phyloP scores from a whole-genome alignment of 2,888 invertebrate species.

The Octodonta nipae region DNA sequence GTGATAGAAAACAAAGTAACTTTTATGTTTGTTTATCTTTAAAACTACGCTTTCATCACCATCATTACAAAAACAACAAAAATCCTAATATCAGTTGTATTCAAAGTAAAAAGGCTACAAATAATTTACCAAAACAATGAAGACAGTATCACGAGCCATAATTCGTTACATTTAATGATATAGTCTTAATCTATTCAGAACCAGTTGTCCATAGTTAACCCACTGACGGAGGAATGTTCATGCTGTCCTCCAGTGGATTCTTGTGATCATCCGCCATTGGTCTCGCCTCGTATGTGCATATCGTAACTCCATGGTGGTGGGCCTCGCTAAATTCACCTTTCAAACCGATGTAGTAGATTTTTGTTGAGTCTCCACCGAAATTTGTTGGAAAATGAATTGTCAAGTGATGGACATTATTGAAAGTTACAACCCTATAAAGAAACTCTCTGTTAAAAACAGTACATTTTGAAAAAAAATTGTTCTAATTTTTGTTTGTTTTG shows the following conservation, averaged over 20 bases:
- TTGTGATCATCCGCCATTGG: constrained; percentile 81
- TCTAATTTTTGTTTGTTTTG: background rate
- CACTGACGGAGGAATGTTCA: too few relatives aligned
- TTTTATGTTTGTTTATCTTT: too few relatives aligned
- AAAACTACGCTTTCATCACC: too few relatives aligned
- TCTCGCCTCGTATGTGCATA: constrained; percentile 77
- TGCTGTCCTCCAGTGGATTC: constrained; percentile 44
- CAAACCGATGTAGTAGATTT: constrained; percentile 86
- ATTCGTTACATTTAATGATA: too few relatives aligned
- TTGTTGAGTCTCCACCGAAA: constrained; percentile 72
- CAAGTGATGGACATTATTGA: constrained; percentile 78
- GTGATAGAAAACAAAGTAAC: too few relatives aligned
- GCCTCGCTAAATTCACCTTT: constrained; percentile 82
- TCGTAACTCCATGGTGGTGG: constrained; percentile 78
- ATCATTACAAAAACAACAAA: too few relatives aligned
- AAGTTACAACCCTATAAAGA: constrained; percentile 71
- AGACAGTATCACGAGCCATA: too few relatives aligned
- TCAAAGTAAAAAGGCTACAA: too few relatives aligned
- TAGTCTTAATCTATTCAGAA: too few relatives aligned
- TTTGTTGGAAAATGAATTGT: constrained; percentile 82
- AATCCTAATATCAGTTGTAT: too few relatives aligned
- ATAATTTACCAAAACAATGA: too few relatives aligned
- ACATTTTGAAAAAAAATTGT: constrained; percentile 2
- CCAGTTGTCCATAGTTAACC: too few relatives aligned
- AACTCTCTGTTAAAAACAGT: background rate